Base-by-base conservation (phyloP, 2,888 invertebrate species). In the Drosophila infuscata region DNA sequence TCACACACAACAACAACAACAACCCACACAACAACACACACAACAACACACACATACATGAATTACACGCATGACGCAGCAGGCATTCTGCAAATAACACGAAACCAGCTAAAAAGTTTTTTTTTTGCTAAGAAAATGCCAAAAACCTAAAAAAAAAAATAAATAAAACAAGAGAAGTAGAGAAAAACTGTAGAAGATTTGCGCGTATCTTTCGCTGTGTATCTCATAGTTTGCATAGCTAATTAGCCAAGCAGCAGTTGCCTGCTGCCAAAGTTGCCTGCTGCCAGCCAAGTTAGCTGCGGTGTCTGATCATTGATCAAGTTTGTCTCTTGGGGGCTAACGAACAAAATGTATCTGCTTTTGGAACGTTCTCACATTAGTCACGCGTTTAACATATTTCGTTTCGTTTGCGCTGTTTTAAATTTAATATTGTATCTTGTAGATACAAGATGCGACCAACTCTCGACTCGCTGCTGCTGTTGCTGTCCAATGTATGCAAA, bases 321-420 rank as follows among this genome's bases (percentile, higher is more conserved):
- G 80, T 66, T 56, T 36, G 54, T 30, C 29, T 38, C 38, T 56
- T 17, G 76, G 70, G 58, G 63, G 68, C 83, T 82, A 88, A 83
- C 86, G 88, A 82, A 85, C 81, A 62, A 70, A 88, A 84, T 89
- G 87, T 79, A 79, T 79, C 58, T 25, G 57, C 20, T 57, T 57
- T 43, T 70, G 88, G 76, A 82, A 87, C 89, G 90, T 88, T 88
- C 88, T 88, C 88, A 88, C 88, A 90, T 88, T 88, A 88, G 90
- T 91, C 88, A 88, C 91, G 91, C 91, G 85, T 81, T 90, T 89
- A 89, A 89, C 90, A 88, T 88, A 85, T 85, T 85, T 85, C 85
- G 85, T 85, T 84, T 82, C 90, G 83, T 70, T 75, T 61, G 82
- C 65, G 83, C 75, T 86, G 80, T 88, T 74, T 89, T 88, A 76